A percentile compares a stretch with the other conserved stretches of the same genome.
Conservation (phyloP, 2,888 invertebrate species). For the Tholera decimalis region DNA sequence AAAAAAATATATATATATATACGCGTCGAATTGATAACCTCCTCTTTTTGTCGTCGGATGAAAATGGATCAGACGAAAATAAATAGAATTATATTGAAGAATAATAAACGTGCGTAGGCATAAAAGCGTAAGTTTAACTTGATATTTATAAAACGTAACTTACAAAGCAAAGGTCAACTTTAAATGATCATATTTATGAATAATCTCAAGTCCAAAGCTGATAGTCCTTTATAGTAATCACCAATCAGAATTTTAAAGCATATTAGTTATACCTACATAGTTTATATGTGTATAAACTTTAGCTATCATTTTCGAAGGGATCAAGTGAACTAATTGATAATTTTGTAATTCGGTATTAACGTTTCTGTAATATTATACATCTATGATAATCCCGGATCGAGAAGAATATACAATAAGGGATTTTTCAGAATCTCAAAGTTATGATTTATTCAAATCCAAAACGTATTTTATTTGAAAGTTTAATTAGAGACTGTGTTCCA, state of each 20-base stretch:
- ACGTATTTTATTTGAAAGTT: slow-evolving; percentile 11
- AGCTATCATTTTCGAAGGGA: slow-evolving; percentile 30
- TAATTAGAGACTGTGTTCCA: not conserved
- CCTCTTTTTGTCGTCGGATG: too few relatives aligned
- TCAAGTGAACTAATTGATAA: slow-evolving; percentile 22
- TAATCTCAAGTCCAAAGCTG: slow-evolving; percentile 24
- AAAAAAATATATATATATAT: too few relatives aligned
- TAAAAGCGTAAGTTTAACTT: not conserved
- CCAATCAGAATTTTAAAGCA: slow-evolving; percentile 48
- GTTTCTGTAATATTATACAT: slow-evolving; percentile 22
- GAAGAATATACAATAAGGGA: slow-evolving; percentile 1
- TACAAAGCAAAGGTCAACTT: slow-evolving; percentile 15
- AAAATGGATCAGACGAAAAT: too few relatives aligned
- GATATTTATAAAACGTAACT: not conserved
- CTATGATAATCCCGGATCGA: slow-evolving; percentile 23
- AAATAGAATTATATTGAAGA: too few relatives aligned
- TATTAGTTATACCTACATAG: slow-evolving; percentile 35
- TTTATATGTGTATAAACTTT: slow-evolving; percentile 45
- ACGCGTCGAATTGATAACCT: too few relatives aligned
- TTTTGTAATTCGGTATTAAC: slow-evolving; percentile 24
- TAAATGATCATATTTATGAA: slow-evolving; percentile 21
- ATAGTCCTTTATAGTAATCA: slow-evolving; percentile 45
- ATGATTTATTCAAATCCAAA: slow-evolving; percentile 29
- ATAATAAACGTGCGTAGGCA: not conserved
- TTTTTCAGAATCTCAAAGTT: slow-evolving; percentile 4